Conservation (phyloP, 2,888 invertebrate species). For the Ichneumoninae sp. region DNA sequence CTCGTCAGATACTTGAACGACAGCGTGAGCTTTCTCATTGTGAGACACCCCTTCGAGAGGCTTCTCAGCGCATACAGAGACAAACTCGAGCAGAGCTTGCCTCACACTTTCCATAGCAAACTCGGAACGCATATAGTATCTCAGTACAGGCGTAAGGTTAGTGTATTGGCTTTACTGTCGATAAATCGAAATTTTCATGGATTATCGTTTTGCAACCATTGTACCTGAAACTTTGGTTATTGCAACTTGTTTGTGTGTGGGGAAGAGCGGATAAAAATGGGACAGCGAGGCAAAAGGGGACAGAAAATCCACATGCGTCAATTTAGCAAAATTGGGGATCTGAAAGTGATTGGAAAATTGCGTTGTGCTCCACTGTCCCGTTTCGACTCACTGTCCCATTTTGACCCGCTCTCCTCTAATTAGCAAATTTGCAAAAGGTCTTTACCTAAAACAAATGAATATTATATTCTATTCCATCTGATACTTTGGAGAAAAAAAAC, state of each 20-base stretch:
- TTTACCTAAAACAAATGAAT: too few species aligned
- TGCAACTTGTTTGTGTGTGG: too few species aligned
- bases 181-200: constrained; percentile 11
- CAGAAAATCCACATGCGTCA: too few species aligned
- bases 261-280: too few species aligned
- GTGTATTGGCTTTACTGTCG: constrained; percentile 51
- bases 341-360: too few species aligned
- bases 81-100: constrained; percentile 93
- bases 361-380: too few species aligned
- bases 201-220: background rate
- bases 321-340: too few species aligned
- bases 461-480: background rate
- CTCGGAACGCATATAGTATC: constrained; percentile 91
- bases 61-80: constrained; percentile 93
- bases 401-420: too few species aligned
- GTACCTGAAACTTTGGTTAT: background rate
- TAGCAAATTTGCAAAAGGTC: too few species aligned
- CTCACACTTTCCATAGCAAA: constrained; percentile 92
- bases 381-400: too few species aligned
- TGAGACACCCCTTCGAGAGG: constrained; percentile 92
- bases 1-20: constrained; percentile 90
- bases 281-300: too few species aligned
- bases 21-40: constrained; percentile 92
- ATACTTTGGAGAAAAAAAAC: background rate
- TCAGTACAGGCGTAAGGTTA: constrained; percentile 89